Evolutionary conservation across 2,797 vertebrate species (phyloP).

Genomic region (Enteromius mattozi): DNA sequence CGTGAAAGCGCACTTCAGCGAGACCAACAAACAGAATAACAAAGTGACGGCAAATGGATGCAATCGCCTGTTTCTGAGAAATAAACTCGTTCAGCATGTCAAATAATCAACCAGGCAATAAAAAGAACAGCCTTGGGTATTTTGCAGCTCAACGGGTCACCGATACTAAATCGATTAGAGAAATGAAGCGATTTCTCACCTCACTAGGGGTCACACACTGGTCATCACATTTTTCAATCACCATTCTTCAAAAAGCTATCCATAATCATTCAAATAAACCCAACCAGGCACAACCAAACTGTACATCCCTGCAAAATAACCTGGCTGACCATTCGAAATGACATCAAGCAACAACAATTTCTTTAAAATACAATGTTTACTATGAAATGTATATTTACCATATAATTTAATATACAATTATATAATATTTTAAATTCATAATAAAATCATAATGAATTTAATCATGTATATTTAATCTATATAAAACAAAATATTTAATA

Average conservation of each 20-base stretch:
- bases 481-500: background rate
- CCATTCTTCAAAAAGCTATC: background rate
- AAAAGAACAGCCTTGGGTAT: slow-evolving; percentile 32
- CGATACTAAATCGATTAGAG: slow-evolving; percentile 34
- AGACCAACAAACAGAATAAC: slow-evolving; percentile 24
- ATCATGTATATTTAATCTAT: background rate
- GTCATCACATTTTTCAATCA: slow-evolving; percentile 26
- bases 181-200: slow-evolving; percentile 26
- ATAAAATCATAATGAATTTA: background rate
- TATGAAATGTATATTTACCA: no score
- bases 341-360: background rate
- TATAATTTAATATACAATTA: background rate
- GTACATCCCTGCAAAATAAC: background rate
- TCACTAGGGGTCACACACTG: slow-evolving; percentile 23
- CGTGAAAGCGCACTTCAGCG: background rate
- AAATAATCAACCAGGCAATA: slow-evolving; percentile 37
- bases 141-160: slow-evolving; percentile 26
- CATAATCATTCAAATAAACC: slow-evolving; percentile 2
- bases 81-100: slow-evolving; percentile 32
- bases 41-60: slow-evolving; percentile 7
- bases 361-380: background rate
- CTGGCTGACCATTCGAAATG: background rate
- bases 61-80: slow-evolving; percentile 31
- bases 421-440: background rate
- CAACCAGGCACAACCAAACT: background rate